Evolutionary conservation across 2,113 vertebrate species (phyloP).

Genomic region (Takifugu bimaculatus): DNA sequence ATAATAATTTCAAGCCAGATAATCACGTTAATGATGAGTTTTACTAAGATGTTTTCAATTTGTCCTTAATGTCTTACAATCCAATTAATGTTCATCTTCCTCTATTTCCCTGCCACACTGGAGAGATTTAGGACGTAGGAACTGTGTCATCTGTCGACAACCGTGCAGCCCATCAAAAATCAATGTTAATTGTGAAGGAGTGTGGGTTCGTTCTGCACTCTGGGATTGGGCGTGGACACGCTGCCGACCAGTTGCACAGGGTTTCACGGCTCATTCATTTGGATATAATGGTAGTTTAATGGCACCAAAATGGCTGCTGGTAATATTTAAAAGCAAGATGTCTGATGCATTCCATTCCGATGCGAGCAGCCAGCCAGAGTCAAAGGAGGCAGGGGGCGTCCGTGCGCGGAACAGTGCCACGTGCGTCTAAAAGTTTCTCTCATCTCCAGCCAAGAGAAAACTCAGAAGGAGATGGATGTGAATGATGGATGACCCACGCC

Average conservation of each 20-base stretch:
- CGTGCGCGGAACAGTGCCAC: constrained; percentile 3
- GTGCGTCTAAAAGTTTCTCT: constrained; percentile 37
- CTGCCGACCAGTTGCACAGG: constrained; percentile 6
- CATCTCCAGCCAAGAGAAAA: constrained; percentile 46
- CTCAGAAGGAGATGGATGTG: constrained; percentile 18
- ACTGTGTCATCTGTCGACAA: background rate
- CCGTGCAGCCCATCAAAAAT: background rate
- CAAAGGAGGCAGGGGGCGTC: constrained; percentile 29
- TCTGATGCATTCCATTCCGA: background rate
- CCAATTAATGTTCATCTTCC: background rate
- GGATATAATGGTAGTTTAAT: background rate
- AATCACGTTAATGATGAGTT: too few relatives aligned
- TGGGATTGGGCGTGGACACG: constrained; percentile 19
- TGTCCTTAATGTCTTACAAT: background rate
- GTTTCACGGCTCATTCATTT: constrained; percentile 22
- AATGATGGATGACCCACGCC: constrained; percentile 37
- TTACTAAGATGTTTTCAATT: too few relatives aligned
- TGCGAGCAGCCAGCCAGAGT: background rate
- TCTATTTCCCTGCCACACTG: constrained; percentile 13
- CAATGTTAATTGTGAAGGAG: background rate
- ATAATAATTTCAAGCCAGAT: too few relatives aligned
- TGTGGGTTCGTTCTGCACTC: constrained; percentile 1
- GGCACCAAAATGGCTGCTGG: constrained; percentile 29
- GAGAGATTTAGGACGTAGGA: background rate
- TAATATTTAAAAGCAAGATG: constrained; percentile 10